phyloP scores from a whole-genome alignment of 2,888 invertebrate genomes.

The Rhagonycha fulva region DNA sequence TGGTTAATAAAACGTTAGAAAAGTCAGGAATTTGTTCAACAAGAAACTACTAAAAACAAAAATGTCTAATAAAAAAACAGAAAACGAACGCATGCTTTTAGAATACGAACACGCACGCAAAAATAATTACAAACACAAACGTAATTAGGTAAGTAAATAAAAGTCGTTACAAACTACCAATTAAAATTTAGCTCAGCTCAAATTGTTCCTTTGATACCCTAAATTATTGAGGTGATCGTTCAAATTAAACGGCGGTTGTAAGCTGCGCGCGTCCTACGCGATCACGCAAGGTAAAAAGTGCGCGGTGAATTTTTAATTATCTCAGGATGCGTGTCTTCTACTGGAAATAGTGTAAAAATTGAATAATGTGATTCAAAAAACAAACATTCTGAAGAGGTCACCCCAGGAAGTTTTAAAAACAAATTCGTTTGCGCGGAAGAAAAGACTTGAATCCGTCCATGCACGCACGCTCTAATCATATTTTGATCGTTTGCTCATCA shows the following conservation, averaged over 20 bases:
- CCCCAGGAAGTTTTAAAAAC: too few species aligned
- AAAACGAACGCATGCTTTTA: constrained; percentile 3
- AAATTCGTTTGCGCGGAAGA: background rate
- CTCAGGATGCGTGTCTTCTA: background rate
- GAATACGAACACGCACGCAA: background rate
- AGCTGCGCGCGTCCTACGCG: background rate
- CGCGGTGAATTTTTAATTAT: too few species aligned
- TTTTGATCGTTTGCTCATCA: background rate
- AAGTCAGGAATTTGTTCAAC: constrained; percentile 22
- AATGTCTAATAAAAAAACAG: background rate
- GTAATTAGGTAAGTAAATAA: background rate
- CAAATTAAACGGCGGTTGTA: background rate
- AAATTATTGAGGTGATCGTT: background rate
- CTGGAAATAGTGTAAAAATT: background rate
- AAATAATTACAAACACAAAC: background rate
- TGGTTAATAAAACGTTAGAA: constrained; percentile 28
- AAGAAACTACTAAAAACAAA: constrained; percentile 3
- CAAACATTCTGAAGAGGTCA: background rate
- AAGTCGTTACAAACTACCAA: background rate
- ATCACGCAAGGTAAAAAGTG: background rate
- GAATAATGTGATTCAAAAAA: background rate
- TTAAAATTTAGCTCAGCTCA: background rate
- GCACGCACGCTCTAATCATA: background rate
- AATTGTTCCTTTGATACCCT: background rate
- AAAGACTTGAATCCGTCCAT: background rate